Conservation (phyloP, 2,888 invertebrate genomes). For the Peribatodes rhomboidaria region DNA sequence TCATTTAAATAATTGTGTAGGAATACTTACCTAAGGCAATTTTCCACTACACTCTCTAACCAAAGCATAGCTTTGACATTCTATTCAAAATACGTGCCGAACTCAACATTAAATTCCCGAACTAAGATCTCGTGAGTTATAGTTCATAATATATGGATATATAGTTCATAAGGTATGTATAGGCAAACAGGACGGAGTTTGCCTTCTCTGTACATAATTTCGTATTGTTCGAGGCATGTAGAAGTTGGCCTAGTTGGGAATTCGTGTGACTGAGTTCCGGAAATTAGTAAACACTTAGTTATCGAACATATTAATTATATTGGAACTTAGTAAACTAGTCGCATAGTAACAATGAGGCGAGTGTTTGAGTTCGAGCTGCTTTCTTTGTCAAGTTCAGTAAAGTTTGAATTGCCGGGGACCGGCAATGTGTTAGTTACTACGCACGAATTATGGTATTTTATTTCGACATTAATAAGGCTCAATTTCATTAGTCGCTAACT, state of each 20-base stretch:
- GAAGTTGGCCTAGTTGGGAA: constrained; percentile 25
- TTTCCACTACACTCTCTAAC: not conserved
- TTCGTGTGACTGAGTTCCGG: constrained; percentile 33
- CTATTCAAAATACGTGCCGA: constrained; percentile 15
- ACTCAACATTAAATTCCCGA: constrained; percentile 29
- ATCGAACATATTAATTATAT: constrained; percentile 27
- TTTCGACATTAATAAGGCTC: too few species aligned
- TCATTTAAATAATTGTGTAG: too few species aligned
- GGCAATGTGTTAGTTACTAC: too few species aligned
- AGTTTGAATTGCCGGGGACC: too few species aligned
- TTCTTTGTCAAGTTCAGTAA: not conserved
- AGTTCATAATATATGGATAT: constrained; percentile 33
- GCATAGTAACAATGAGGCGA: constrained; percentile 11
- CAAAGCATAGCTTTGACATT: constrained; percentile 19
- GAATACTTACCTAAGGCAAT: too few species aligned
- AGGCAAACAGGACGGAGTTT: constrained; percentile 34
- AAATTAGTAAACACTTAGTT: constrained; percentile 39
- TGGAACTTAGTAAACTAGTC: constrained; percentile 10
- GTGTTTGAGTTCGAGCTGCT: constrained; percentile 1
- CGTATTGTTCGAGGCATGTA: constrained; percentile 30
- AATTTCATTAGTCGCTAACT: too few species aligned
- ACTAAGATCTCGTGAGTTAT: constrained; percentile 29
- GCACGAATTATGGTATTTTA: too few species aligned
- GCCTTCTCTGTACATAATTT: constrained; percentile 34
- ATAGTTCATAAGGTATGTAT: constrained; percentile 33